phyloP scores from a whole-genome alignment of 2,797 vertebrate genomes.

The Pampus argenteus region DNA sequence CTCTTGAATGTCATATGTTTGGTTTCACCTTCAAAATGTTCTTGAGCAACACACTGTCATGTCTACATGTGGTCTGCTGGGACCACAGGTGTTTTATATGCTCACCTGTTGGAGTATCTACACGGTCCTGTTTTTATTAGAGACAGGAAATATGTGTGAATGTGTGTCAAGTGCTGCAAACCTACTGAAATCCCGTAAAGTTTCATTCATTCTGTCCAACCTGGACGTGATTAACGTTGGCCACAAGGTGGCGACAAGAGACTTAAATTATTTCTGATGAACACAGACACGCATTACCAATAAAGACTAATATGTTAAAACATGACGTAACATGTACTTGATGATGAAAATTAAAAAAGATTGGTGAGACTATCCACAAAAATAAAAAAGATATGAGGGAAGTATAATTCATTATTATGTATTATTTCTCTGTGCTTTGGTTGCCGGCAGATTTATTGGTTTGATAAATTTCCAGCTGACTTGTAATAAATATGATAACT shows the following conservation, averaged over 20 bases:
- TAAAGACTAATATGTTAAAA: no score
- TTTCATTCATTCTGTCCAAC: slow-evolving; percentile 3
- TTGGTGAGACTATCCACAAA: no score
- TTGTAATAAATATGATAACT: no score
- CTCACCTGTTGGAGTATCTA: background rate
- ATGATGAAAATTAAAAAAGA: no score
- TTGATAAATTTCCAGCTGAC: no score
- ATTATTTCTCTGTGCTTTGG: no score
- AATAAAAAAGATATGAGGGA: background rate
- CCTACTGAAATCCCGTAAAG: background rate
- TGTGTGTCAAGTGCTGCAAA: slow-evolving; percentile 5
- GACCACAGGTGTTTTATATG: no score
- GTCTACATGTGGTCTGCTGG: slow-evolving; percentile 5
- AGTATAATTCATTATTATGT: background rate
- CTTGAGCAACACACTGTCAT: slow-evolving; percentile 14
- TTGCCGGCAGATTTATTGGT: no score
- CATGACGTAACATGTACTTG: no score
- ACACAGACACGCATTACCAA: background rate
- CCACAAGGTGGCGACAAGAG: slow-evolving; percentile 67
- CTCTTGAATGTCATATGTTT: background rate
- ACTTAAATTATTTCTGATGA: slow-evolving; percentile 6
- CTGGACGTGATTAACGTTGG: background rate
- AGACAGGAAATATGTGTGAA: background rate
- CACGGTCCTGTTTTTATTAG: background rate
- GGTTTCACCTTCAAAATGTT: slow-evolving; percentile 3